These are phyloP conservation scores for Meda fulgida DNA, from an alignment of 2,797 vertebrate genomes.

Conservation along the genomic window DNA sequence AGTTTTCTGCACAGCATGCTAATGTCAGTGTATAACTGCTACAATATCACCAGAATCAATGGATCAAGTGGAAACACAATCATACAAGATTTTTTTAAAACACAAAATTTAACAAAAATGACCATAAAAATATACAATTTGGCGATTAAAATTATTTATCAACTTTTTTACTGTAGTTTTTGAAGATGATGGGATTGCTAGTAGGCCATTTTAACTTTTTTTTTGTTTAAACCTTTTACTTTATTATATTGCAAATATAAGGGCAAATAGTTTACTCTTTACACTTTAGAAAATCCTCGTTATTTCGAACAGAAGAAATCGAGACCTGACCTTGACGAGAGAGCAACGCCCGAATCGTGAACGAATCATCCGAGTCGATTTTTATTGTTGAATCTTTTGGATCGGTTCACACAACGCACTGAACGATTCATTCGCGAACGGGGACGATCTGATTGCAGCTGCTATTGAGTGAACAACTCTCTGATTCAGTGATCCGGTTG, in stretches of 20 bases:
- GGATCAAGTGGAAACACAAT: not conserved
- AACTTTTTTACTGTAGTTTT: not conserved
- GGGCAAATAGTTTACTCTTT: not conserved
- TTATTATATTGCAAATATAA: too few relatives aligned
- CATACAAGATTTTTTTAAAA: not conserved
- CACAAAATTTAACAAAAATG: not conserved
- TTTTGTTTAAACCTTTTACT: not conserved
- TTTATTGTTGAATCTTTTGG: not conserved
- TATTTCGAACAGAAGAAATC: not conserved
- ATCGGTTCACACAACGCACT: not conserved
- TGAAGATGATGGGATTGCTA: not conserved
- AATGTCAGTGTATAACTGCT: not conserved
- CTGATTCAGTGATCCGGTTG: not conserved
- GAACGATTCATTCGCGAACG: not conserved
- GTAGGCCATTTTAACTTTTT: not conserved
- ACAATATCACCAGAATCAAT: not conserved
- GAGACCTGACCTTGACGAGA: too few relatives aligned
- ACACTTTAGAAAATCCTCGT: not conserved
- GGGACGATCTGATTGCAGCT: not conserved
- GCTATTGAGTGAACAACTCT: not conserved
- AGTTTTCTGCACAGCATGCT: slow-evolving; percentile 1
- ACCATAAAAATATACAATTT: not conserved
- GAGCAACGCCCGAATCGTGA: not conserved
- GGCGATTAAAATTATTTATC: not conserved
- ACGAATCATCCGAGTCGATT: not conserved